A percentile compares a stretch with the other conserved stretches of the same genome.
Conservation (phyloP, 2,113 vertebrate species). For the Pangasianodon hypophthalmus region DNA sequence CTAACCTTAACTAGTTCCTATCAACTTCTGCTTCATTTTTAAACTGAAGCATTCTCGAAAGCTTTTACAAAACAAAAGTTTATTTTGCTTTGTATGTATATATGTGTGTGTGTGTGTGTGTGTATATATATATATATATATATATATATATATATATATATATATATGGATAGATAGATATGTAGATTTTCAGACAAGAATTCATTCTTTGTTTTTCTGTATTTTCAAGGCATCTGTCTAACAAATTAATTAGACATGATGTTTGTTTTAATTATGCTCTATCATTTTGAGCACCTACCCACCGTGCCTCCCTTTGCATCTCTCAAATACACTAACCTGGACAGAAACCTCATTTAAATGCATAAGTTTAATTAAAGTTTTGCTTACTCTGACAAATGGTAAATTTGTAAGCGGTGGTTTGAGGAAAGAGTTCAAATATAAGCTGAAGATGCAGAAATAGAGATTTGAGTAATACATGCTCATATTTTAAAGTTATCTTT, state of each 20-base stretch:
- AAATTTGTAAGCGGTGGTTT: background rate
- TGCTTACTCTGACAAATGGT: conserved; percentile 36
- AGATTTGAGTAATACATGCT: background rate
- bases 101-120: too few relatives aligned
- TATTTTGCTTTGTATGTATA: too few relatives aligned
- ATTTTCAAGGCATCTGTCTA: conserved; percentile 7
- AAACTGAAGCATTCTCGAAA: background rate
- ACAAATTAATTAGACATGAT: conserved; percentile 39
- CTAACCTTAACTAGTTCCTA: background rate
- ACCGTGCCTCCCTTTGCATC: conserved; percentile 1
- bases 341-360: conserved; percentile 32
- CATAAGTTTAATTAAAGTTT: conserved; percentile 45
- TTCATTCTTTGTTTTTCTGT: background rate
- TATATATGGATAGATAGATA: background rate
- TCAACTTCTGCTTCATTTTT: background rate
- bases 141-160: too few relatives aligned
- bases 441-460: background rate
- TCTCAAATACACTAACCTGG: conserved; percentile 31
- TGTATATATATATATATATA: background rate
- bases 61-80: too few relatives aligned
- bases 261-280: conserved; percentile 46
- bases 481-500: background rate
- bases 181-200: background rate
- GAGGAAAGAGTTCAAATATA: background rate
- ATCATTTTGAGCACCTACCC: conserved; percentile 33